Conservation (phyloP, 2,888 invertebrate species). For the Mimas tiliae region DNA sequence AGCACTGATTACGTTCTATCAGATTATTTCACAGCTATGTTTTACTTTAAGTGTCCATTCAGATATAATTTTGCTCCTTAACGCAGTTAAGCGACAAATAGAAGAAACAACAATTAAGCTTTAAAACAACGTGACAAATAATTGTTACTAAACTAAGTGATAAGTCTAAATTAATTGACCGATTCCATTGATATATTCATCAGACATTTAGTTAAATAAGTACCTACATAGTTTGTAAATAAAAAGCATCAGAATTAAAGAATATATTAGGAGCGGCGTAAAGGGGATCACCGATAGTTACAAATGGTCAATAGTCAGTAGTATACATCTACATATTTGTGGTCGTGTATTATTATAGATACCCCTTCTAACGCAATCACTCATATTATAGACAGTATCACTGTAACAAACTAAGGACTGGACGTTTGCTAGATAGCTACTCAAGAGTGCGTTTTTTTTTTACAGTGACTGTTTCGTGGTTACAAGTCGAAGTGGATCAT, state of each 20-base stretch:
- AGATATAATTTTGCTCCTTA: slow-evolving; percentile 1
- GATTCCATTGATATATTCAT: slow-evolving; percentile 26
- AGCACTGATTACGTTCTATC: slow-evolving; percentile 23
- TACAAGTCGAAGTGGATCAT: neutral
- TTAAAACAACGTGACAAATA: slow-evolving; percentile 40
- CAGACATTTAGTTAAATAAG: neutral
- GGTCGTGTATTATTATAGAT: neutral
- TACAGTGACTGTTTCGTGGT: slow-evolving; percentile 17
- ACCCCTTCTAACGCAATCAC: neutral
- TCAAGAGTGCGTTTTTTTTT: slow-evolving; percentile 1
- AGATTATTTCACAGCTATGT: slow-evolving; percentile 16
- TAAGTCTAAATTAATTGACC: slow-evolving; percentile 51
- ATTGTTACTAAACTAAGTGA: slow-evolving; percentile 32
- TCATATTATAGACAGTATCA: too few species aligned
- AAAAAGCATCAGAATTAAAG: neutral
- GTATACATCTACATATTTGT: too few species aligned
- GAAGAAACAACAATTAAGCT: neutral
- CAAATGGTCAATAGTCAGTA: too few species aligned
- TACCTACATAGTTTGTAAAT: neutral
- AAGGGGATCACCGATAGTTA: neutral
- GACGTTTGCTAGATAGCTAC: neutral
- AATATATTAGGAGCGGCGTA: neutral
- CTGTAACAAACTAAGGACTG: too few species aligned
- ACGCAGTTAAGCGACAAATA: neutral
- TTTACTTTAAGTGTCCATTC: slow-evolving; percentile 11